Evolutionary conservation across 2,888 invertebrate species (phyloP), one percentile per base, ranked within the genome.

Genomic region (Pachymerium ferrugineum): DNA sequence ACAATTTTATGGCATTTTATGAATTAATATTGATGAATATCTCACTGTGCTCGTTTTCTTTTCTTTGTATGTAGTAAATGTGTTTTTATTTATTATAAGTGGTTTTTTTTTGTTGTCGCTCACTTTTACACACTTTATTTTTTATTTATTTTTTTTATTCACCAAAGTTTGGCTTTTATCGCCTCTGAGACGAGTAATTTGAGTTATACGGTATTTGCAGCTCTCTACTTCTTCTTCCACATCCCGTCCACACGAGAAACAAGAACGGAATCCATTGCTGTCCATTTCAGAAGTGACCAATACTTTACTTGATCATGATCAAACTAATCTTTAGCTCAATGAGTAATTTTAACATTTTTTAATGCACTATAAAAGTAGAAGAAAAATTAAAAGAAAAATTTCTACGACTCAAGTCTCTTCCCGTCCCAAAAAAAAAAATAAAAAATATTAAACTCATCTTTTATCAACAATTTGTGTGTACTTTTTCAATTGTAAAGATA

Each of bases 201-300:
- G n/a, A n/a, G 10, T 35, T 14, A 10, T 54, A 6, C 16, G 12
- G 31, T 28, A 22, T 35, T 71, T 71, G 8, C 71, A 71, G 71
- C 71, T 71, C 62, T 62, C 62, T 54, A 54, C 35, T 35, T 10
- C 62, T 54, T 54, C 62, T 71, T 71, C 71, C 71, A 16, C 33
- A 35, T 25, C 71, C 28, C 31, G 35, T 28, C 35, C 38, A 28
- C 28, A n/a, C 25, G 83, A 82, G 83, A 84, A 86, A 80, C 83
- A 84, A 83, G 86, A 87, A 85, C 86, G 88, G 85, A 89, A 88
- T 87, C 89, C 89, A 85, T 80, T 89, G 86, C 81, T 89, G 85
- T 89, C 89, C 85, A 89, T 90, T 86, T 88, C 89, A 83, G 89
- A 90, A 87, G 89, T 90, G 85, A 90, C 89, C 80, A 89, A 89